These are phyloP conservation scores for Octomys mimax DNA, from an alignment of 2,797 vertebrate species.

Conservation along the genomic window DNA sequence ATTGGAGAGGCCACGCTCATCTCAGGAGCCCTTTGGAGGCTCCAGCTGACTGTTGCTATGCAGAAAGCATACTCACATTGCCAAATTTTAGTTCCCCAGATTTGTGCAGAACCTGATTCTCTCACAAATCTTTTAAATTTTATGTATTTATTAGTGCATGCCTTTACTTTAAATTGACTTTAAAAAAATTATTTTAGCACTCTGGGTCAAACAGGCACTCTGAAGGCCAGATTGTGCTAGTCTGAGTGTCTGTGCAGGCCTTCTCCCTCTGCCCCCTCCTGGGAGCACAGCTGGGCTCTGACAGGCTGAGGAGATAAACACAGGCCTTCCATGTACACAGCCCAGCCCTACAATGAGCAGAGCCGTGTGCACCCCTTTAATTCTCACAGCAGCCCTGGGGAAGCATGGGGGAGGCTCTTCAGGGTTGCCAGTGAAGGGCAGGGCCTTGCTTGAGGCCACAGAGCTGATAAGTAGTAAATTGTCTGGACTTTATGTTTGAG, in stretches of 20 bases:
- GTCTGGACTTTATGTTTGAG: background rate
- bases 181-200: background rate
- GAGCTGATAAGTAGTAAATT: background rate
- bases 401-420: background rate
- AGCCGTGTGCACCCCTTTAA: background rate
- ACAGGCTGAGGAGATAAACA: slow-evolving; percentile 78
- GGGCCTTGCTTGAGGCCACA: background rate
- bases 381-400: slow-evolving; percentile 4
- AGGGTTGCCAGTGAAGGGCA: background rate
- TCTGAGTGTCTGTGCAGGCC: slow-evolving; percentile 43
- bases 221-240: slow-evolving; percentile 15
- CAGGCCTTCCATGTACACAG: slow-evolving; percentile 69
- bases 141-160: background rate
- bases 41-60: background rate
- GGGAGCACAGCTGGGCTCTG: slow-evolving; percentile 80
- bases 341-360: slow-evolving; percentile 61
- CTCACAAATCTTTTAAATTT: slow-evolving; percentile 38
- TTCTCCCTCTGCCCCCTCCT: slow-evolving; percentile 37
- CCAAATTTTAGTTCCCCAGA: slow-evolving; percentile 64
- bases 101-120: slow-evolving; percentile 32
- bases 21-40: background rate
- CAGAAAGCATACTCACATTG: background rate
- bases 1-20: background rate
- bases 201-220: background rate
- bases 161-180: slow-evolving; percentile 34